Evolutionary conservation across 2,888 invertebrate species (phyloP).

Genomic region (Cecidostiba fungosa): DNA sequence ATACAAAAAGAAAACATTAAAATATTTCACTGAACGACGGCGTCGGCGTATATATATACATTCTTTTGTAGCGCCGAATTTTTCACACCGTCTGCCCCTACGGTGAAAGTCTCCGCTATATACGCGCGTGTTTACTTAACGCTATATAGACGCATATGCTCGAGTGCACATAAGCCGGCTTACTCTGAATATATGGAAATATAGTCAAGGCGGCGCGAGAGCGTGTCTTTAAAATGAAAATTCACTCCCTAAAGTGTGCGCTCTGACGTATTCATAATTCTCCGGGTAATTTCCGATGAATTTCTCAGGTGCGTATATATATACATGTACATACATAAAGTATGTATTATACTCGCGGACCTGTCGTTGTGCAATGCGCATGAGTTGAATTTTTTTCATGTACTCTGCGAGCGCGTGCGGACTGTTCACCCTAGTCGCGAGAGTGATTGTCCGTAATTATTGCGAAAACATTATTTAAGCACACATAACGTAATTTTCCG

Average conservation of each 20-base stretch:
- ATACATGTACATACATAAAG: no score
- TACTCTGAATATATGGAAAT: conserved; percentile 59
- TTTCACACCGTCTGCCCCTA: conserved; percentile 24
- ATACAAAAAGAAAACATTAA: conserved; percentile 19
- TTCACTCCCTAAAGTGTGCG: conserved; percentile 29
- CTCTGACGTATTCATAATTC: neutral
- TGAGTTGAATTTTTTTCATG: conserved; percentile 51
- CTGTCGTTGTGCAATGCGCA: conserved; percentile 13
- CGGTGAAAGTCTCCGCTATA: conserved; percentile 7
- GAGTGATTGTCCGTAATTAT: conserved; percentile 38
- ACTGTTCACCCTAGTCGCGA: neutral
- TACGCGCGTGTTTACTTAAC: neutral
- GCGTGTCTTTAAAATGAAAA: conserved; percentile 50
- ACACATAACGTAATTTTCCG: conserved; percentile 59
- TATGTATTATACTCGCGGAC: neutral
- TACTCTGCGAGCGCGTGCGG: neutral
- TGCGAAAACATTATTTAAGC: conserved; percentile 57
- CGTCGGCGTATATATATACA: no score
- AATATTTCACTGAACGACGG: neutral
- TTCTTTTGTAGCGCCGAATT: conserved; percentile 16
- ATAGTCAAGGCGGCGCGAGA: neutral
- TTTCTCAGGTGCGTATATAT: neutral
- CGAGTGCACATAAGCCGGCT: neutral
- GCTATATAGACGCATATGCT: neutral
- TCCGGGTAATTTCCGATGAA: conserved; percentile 17